Evolutionary conservation across 1,140 invertebrate species (phyloP).

Genomic region (Orius insidiosus): DNA sequence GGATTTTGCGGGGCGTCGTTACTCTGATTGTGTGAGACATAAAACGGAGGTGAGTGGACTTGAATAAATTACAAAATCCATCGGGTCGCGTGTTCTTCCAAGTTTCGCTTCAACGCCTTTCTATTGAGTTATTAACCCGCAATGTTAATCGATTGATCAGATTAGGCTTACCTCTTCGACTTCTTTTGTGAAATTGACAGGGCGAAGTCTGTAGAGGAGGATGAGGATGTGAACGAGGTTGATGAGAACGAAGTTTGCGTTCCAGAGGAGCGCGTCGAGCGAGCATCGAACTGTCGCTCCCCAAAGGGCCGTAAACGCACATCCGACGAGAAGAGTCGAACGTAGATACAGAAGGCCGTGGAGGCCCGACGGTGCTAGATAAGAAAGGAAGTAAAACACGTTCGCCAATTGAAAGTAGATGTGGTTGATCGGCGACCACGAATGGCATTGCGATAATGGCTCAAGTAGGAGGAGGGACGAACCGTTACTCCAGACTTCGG

Average conservation of each 20-base stretch:
- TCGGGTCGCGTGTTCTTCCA: too few relatives aligned
- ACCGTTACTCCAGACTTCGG: constrained; percentile 2
- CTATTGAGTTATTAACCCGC: too few relatives aligned
- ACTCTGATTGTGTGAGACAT: too few relatives aligned
- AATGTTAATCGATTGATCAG: not conserved
- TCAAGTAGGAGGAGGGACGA: constrained; percentile 8
- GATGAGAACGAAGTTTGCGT: constrained; percentile 60
- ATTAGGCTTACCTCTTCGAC: constrained; percentile 54
- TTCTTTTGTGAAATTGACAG: constrained; percentile 66
- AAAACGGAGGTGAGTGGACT: too few relatives aligned
- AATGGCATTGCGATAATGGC: constrained; percentile 20
- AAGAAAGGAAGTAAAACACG: constrained; percentile 60
- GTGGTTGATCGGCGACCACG: constrained; percentile 41
- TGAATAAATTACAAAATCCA: too few relatives aligned
- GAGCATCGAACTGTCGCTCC: constrained; percentile 70
- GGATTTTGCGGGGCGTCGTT: too few relatives aligned
- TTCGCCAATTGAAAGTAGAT: constrained; percentile 70
- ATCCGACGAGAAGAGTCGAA: constrained; percentile 49
- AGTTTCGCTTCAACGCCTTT: too few relatives aligned
- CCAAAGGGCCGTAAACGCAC: constrained; percentile 61
- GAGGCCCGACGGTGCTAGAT: constrained; percentile 59
- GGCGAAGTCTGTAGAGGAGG: constrained; percentile 62
- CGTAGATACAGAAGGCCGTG: constrained; percentile 62
- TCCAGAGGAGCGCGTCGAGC: constrained; percentile 72
- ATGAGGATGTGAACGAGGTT: constrained; percentile 67